Evolutionary conservation across 2,797 vertebrate genomes (phyloP).

Genomic region (Tachyglossus aculeatus): DNA sequence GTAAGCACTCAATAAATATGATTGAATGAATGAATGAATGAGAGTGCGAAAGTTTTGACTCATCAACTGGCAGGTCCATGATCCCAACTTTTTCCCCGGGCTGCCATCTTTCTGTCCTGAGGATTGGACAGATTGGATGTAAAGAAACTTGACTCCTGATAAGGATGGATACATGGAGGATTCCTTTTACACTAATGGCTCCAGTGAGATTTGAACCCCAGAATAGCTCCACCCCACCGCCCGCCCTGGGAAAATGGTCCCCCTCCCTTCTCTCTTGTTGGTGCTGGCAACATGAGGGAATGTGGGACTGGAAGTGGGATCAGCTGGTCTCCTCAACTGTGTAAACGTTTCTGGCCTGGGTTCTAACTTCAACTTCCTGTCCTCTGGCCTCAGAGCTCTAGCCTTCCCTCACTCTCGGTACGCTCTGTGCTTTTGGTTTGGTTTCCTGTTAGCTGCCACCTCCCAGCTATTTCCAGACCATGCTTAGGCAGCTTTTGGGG

Average conservation of each 20-base stretch:
- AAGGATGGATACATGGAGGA: not conserved
- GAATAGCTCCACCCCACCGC: not conserved
- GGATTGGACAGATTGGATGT: not conserved
- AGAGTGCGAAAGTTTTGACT: too few relatives aligned
- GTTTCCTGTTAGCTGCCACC: conserved; percentile 55
- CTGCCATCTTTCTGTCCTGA: not conserved
- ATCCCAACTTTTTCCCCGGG: not conserved
- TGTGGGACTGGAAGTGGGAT: not conserved
- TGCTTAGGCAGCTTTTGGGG: conserved; percentile 28
- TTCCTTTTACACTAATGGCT: not conserved
- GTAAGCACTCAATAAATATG: too few relatives aligned
- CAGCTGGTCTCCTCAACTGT: not conserved
- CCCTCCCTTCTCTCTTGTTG: not conserved
- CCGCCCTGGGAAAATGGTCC: not conserved
- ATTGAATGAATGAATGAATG: too few relatives aligned
- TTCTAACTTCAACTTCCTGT: conserved; percentile 36
- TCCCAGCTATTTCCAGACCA: conserved; percentile 60
- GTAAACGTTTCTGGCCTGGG: conserved; percentile 14
- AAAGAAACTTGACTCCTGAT: not conserved
- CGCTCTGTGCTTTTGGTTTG: conserved; percentile 36
- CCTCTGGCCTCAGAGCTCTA: conserved; percentile 17
- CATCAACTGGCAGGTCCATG: not conserved
- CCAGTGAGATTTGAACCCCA: rapidly evolving
- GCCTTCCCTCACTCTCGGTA: conserved; percentile 29
- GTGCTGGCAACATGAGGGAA: not conserved